Conservation (phyloP, 64 coral and sea anemone genomes). For the Trachythela sp. region DNA sequence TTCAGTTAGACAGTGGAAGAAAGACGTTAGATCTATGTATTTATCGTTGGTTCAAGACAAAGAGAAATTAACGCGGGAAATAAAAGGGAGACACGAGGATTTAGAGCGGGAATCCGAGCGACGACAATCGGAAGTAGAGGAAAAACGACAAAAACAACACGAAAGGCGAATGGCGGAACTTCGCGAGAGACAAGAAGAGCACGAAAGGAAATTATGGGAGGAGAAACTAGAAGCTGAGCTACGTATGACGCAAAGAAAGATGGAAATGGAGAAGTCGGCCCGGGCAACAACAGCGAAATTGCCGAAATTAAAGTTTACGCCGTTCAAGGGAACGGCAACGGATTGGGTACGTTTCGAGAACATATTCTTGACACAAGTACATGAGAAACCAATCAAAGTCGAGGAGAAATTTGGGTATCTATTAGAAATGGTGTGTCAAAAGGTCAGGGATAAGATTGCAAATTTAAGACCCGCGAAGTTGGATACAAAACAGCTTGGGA, state of each 20-base stretch:
- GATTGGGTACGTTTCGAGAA: slow-evolving; percentile 1
- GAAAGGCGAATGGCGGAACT: neutral
- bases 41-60: neutral
- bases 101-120: neutral
- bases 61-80: neutral
- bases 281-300: neutral
- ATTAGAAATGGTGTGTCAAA: neutral
- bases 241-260: neutral
- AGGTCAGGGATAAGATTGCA: neutral
- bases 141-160: neutral
- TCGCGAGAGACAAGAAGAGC: neutral
- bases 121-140: neutral
- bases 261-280: neutral
- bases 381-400: neutral
- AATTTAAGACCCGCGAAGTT: neutral
- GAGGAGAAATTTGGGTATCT: slow-evolving; percentile 13
- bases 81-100: neutral
- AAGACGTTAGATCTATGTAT: neutral
- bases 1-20: slow-evolving; percentile 37
- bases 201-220: neutral
- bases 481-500: neutral
- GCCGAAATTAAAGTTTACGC: neutral
- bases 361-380: neutral
- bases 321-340: neutral
- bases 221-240: neutral